A percentile compares a stretch with the other conserved stretches of the same genome.
These are phyloP conservation scores for Steromphala cineraria DNA, from an alignment of 2,888 invertebrate genomes.

Conservation along the genomic window DNA sequence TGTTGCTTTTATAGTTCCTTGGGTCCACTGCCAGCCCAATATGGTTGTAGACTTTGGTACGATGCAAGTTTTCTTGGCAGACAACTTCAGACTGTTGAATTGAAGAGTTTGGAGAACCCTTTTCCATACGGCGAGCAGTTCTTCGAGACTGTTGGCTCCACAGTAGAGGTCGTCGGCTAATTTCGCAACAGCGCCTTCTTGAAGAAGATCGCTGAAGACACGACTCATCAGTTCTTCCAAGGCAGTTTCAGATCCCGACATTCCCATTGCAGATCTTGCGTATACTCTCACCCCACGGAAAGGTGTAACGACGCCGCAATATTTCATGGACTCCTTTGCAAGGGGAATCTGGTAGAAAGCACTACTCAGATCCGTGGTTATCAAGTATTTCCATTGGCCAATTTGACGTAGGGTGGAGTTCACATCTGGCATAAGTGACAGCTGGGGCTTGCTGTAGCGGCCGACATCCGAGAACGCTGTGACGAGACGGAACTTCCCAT, in stretches of 20 bases:
- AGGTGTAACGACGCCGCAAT: too few species aligned
- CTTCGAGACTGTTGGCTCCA: conserved; percentile 40
- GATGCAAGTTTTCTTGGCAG: conserved; percentile 35
- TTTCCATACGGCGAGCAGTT: conserved; percentile 32
- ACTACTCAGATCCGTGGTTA: conserved; percentile 40
- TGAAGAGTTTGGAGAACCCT: conserved; percentile 35
- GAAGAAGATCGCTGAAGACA: conserved; percentile 36
- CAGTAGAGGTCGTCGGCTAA: conserved; percentile 45
- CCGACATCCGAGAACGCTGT: conserved; percentile 47
- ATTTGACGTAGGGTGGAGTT: conserved; percentile 38
- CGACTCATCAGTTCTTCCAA: conserved; percentile 36
- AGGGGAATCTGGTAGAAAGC: conserved; percentile 50
- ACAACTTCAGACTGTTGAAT: conserved; percentile 11
- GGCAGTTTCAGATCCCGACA: too few species aligned
- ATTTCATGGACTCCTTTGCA: too few species aligned
- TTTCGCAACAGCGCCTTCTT: conserved; percentile 38
- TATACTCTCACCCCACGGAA: conserved; percentile 43
- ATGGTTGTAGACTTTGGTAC: conserved; percentile 15
- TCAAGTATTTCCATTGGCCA: conserved; percentile 46
- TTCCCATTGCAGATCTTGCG: conserved; percentile 45
- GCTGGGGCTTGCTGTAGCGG: conserved; percentile 48
- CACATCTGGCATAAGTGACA: conserved; percentile 36
- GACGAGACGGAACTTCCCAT: not conserved
- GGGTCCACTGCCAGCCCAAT: conserved; percentile 40
- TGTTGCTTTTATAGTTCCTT: conserved; percentile 34